Conservation (phyloP, 2,113 vertebrate genomes). For the Drymodes brunneopygia region DNA sequence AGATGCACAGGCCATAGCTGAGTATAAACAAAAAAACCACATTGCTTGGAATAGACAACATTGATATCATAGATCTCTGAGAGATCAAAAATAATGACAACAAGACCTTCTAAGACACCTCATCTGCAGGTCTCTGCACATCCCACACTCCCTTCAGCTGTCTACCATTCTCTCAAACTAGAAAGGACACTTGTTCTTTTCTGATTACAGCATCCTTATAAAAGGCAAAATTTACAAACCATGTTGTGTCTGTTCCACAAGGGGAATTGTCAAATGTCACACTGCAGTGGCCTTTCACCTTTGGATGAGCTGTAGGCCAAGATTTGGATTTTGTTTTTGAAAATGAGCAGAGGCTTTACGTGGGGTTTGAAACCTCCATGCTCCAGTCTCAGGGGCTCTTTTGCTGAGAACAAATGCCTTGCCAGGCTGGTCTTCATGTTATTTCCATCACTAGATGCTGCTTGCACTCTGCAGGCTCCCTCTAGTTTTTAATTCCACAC, state of each 20-base stretch:
- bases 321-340: background rate
- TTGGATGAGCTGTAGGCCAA: background rate
- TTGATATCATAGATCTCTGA: background rate
- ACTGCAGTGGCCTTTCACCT: background rate
- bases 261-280: accelerated
- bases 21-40: background rate
- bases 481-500: background rate
- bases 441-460: background rate
- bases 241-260: background rate
- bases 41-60: background rate
- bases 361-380: background rate
- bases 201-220: background rate
- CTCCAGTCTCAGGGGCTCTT: background rate
- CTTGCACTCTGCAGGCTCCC: background rate
- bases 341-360: background rate
- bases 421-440: background rate
- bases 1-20: background rate
- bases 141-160: background rate
- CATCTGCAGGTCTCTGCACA: background rate
- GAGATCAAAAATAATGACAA: background rate
- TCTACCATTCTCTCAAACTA: background rate
- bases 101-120: background rate
- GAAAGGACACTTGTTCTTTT: background rate
- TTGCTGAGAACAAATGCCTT: background rate
- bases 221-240: background rate